Percentiles rank a stretch among this genome's conserved stretches.
phyloP scores from a whole-genome alignment of 1,140 invertebrate genomes.

The Drosophila baimaii region DNA sequence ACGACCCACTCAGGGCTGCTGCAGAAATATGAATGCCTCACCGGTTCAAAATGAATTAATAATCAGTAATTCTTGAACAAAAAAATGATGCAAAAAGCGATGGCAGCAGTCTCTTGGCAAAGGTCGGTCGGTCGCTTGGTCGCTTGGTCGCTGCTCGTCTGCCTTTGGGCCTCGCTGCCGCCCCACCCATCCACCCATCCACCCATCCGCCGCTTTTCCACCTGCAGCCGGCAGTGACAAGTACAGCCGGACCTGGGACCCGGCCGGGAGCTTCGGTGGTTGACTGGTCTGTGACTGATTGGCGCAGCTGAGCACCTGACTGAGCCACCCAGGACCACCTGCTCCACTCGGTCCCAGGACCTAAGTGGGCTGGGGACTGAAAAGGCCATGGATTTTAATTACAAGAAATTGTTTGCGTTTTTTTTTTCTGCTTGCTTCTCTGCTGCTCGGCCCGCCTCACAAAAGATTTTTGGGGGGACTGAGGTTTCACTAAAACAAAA shows the following conservation, averaged over 20 bases:
- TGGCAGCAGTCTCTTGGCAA: slow-evolving; percentile 34
- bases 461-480: slow-evolving; percentile 39
- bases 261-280: slow-evolving; percentile 59
- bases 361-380: slow-evolving; percentile 52
- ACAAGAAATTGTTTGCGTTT: slow-evolving; percentile 80
- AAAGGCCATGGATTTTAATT: slow-evolving; percentile 82
- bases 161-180: slow-evolving; percentile 47
- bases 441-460: slow-evolving; percentile 12
- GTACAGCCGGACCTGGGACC: slow-evolving; percentile 51
- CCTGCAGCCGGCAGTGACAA: slow-evolving; percentile 65
- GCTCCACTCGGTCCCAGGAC: not conserved
- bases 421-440: slow-evolving; percentile 33
- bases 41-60: slow-evolving; percentile 82
- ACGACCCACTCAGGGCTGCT: slow-evolving; percentile 64
- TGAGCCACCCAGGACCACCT: slow-evolving; percentile 45
- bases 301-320: slow-evolving; percentile 80
- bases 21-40: slow-evolving; percentile 82
- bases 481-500: slow-evolving; percentile 49
- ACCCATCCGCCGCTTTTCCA: slow-evolving; percentile 24
- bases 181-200: not conserved
- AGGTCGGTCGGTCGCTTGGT: slow-evolving; percentile 26
- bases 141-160: slow-evolving; percentile 17
- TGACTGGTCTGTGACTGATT: slow-evolving; percentile 79
- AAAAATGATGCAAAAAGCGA: slow-evolving; percentile 56
- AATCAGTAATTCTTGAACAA: slow-evolving; percentile 82